Evolutionary conservation across 2,113 vertebrate species (phyloP).

Genomic region (Charina bottae): DNA sequence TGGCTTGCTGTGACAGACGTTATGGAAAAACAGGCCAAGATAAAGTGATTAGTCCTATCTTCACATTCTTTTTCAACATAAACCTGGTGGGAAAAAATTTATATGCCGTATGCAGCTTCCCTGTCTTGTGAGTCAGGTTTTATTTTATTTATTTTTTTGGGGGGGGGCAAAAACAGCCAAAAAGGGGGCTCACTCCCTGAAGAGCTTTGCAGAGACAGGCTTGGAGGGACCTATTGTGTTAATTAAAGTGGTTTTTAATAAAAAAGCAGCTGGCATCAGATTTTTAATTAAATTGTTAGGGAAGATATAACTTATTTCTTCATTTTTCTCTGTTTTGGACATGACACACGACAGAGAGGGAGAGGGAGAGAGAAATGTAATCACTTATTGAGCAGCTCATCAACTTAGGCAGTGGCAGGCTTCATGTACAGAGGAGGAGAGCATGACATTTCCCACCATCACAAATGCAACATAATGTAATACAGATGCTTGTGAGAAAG

Average conservation of each 20-base stretch:
- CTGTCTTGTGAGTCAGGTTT: neutral
- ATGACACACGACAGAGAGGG: neutral
- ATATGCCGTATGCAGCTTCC: neutral
- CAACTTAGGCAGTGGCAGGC: neutral
- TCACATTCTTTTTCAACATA: slow-evolving; percentile 5
- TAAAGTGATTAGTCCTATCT: neutral
- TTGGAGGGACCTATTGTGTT: neutral
- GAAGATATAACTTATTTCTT: neutral
- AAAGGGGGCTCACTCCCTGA: neutral
- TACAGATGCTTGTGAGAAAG: neutral
- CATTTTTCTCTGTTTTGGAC: slow-evolving; percentile 28
- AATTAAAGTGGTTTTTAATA: fast-evolving
- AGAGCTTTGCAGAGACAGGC: neutral
- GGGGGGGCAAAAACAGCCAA: neutral
- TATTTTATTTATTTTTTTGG: too few relatives aligned
- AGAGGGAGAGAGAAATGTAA: neutral
- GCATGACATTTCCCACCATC: neutral
- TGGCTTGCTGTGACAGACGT: neutral
- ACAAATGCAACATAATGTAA: neutral
- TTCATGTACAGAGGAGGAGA: neutral
- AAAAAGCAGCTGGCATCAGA: slow-evolving; percentile 28
- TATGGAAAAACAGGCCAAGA: neutral
- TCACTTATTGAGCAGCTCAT: neutral
- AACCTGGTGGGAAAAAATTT: slow-evolving; percentile 4
- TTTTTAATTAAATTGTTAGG: slow-evolving; percentile 25